Evolutionary conservation across 1,140 invertebrate genomes (phyloP), one percentile per base, ranked within the genome.

Genomic region (Schlechtendalia chinensis): DNA sequence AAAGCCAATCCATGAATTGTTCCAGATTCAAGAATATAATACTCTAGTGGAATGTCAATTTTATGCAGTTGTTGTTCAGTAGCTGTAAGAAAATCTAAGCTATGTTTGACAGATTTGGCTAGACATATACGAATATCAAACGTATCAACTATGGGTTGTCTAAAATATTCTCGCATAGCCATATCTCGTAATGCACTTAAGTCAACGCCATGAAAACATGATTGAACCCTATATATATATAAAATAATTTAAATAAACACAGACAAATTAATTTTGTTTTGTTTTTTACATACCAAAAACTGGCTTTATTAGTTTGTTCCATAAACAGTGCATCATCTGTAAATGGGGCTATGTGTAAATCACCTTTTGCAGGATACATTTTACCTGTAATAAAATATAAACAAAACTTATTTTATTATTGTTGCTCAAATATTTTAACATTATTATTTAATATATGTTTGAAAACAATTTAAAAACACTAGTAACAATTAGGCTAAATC

Each of bases 101-200:
- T 91, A 87, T 99, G 95, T 84, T 95, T 90, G 58, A 96, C 90
- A 61, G 96, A 97, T 87, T 97, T 96, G 8, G 97, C 93, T 89
- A 98, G 92, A 86, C 97, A 98, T 84, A 99, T 98, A 83, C 96
- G 90, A 84, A 98, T 94, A 88, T 99, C 97, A 89, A 99, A 99
- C 67, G 98, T 99, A 87, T 99, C 98, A 56, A 99, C 97, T 84
- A 99, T 96, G 16, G 98, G 98, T 86, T 99, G 98, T 82, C 96
- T 91, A 87, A 99, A 99, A 87, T 99, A 98, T 88, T 99, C 98
- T 85, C 96, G 94, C 85, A 98, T 92, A 3, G 98, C 97, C 83
- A 94, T 94, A 82, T 93, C 93, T 83, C 96, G 90, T 84, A 98
- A 89, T 71, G 90, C 91, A 84, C 94, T 95, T 19, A 99, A 88